phyloP scores from a whole-genome alignment of 2,113 vertebrate genomes.

The Morone chrysops region DNA sequence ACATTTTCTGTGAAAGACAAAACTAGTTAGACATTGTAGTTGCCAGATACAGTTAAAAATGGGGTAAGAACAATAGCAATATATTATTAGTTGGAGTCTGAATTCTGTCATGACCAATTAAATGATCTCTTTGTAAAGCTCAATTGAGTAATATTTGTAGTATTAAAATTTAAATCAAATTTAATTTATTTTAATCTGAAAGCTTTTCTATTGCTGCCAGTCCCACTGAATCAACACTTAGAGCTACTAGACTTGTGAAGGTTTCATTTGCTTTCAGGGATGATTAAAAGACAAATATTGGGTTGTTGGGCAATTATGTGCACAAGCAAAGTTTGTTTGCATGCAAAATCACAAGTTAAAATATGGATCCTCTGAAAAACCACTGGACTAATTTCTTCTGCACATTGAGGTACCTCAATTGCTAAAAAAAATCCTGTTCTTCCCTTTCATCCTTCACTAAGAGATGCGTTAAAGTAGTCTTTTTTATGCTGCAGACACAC shows the following conservation, averaged over 20 bases:
- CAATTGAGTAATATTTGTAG: too few relatives aligned
- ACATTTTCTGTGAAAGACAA: conserved; percentile 8
- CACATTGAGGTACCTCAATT: conserved; percentile 13
- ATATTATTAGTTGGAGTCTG: background rate
- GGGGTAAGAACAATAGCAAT: too few relatives aligned
- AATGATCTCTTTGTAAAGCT: background rate
- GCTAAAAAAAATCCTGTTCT: conserved; percentile 2
- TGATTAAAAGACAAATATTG: background rate
- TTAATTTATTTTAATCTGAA: background rate
- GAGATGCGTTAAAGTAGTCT: conserved; percentile 40
- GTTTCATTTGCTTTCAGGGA: background rate
- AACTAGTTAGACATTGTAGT: background rate
- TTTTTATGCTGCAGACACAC: conserved; percentile 38
- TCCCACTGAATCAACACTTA: background rate
- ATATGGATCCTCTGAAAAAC: background rate
- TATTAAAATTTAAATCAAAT: too few relatives aligned
- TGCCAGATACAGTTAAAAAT: background rate
- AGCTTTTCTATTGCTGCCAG: background rate
- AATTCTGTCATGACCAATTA: background rate
- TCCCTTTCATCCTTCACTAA: conserved; percentile 35
- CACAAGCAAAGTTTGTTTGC: background rate
- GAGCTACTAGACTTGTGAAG: background rate
- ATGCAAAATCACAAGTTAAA: background rate
- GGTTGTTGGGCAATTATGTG: background rate
- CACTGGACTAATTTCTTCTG: background rate